Percentiles rank a stretch among this genome's conserved stretches.
phyloP scores from a whole-genome alignment of 2,113 vertebrate genomes.

The Heterotis niloticus region DNA sequence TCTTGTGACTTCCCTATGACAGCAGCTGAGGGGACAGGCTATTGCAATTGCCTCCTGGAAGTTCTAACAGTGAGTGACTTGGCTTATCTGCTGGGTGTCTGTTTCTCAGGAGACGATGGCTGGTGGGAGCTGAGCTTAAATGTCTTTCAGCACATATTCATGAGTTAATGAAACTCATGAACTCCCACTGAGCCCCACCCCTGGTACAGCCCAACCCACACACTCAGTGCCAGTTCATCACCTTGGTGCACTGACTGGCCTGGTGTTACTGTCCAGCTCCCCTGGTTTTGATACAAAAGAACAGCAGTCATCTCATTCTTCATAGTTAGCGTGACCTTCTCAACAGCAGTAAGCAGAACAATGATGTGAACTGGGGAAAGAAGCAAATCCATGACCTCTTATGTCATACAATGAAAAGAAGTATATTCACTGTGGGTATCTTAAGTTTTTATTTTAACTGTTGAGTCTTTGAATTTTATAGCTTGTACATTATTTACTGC shows the following conservation, averaged over 20 bases:
- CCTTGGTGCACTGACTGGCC: not conserved
- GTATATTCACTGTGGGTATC: no score
- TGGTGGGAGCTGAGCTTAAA: not conserved
- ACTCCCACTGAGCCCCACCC: not conserved
- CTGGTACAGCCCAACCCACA: not conserved
- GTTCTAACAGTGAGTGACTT: not conserved
- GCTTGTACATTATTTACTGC: no score
- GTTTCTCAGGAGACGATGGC: not conserved
- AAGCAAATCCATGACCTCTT: conserved; percentile 12
- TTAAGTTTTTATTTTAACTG: no score
- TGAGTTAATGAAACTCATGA: conserved; percentile 16
- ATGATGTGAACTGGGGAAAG: not conserved
- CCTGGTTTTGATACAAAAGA: not conserved
- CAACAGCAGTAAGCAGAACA: no score
- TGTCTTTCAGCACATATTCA: not conserved
- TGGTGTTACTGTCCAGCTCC: not conserved
- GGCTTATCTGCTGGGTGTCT: not conserved
- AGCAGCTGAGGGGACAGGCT: conserved; percentile 1
- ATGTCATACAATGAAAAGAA: no score
- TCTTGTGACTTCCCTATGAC: not conserved
- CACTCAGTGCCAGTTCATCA: not conserved
- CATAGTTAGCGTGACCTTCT: not conserved
- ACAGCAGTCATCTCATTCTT: not conserved
- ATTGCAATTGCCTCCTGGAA: not conserved
- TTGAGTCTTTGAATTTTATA: no score